phyloP scores from a whole-genome alignment of 2,888 invertebrate species.

The Apamea sordens region DNA sequence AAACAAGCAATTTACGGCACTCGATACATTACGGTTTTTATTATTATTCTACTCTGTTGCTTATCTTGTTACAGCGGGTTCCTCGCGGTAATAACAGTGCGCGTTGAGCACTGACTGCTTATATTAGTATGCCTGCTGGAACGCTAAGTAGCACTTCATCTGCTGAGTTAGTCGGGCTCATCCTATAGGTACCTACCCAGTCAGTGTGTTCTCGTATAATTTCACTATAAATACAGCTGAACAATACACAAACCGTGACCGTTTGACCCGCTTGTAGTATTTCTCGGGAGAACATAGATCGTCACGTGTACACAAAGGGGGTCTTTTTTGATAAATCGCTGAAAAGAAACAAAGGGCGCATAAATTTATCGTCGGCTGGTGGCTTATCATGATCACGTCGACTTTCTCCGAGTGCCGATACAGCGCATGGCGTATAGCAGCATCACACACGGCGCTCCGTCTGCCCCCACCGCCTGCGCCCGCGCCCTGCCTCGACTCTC shows the following conservation, averaged over 20 bases:
- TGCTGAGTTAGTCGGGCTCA: constrained; percentile 43
- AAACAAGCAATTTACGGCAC: constrained; percentile 85
- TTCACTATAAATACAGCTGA: constrained; percentile 49
- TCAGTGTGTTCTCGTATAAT: constrained; percentile 34
- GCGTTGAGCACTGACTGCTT: constrained; percentile 61
- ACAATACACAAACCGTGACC: constrained; percentile 68
- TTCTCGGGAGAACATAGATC: constrained; percentile 63
- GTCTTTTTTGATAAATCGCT: constrained; percentile 86
- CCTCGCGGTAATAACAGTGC: constrained; percentile 75
- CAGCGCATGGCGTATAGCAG: constrained; percentile 65
- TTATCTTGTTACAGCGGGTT: constrained; percentile 79
- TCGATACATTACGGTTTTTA: constrained; percentile 83
- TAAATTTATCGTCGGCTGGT: constrained; percentile 85
- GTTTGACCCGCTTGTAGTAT: constrained; percentile 76
- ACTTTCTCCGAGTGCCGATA: constrained; percentile 86
- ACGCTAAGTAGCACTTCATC: constrained; percentile 54
- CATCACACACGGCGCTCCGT: constrained; percentile 68
- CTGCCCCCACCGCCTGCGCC: constrained; percentile 43
- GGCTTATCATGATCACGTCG: constrained; percentile 86
- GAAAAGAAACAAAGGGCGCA: constrained; percentile 89
- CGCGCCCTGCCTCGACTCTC: constrained; percentile 55
- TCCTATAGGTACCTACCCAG: constrained; percentile 3
- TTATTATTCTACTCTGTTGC: constrained; percentile 80
- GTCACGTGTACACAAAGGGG: constrained; percentile 73
- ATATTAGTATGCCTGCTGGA: constrained; percentile 61